A percentile compares a stretch with the other conserved stretches of the same genome.
These are phyloP conservation scores for Cyanistes caeruleus DNA, from an alignment of 2,113 vertebrate species.

Conservation along the genomic window DNA sequence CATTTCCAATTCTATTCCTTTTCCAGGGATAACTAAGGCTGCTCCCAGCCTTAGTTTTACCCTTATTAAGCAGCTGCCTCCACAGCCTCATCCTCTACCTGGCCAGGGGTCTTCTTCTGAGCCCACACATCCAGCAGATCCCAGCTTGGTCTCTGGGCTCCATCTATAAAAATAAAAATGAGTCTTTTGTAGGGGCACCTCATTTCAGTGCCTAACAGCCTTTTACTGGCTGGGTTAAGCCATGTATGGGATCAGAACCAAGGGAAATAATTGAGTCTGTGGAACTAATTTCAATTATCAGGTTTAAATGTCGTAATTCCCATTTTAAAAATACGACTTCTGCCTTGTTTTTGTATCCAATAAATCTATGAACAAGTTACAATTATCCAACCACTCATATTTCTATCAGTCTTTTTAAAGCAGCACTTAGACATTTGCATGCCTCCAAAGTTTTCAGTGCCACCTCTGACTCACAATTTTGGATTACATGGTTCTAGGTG, in stretches of 20 bases:
- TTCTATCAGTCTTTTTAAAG: not conserved
- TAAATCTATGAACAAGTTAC: not conserved
- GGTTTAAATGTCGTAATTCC: not conserved
- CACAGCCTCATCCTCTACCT: not conserved
- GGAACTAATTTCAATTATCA: constrained; percentile 25
- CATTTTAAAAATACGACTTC: not conserved
- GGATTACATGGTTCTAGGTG: not conserved
- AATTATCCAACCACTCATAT: not conserved
- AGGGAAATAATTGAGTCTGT: not conserved
- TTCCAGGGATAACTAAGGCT: rapidly evolving
- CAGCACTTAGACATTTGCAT: not conserved
- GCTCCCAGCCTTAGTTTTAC: not conserved
- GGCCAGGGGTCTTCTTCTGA: not conserved
- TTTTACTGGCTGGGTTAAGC: not conserved
- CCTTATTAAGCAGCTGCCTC: not conserved
- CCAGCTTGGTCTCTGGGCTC: not conserved
- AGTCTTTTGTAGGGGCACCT: not conserved
- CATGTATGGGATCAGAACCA: not conserved
- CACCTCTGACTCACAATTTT: not conserved
- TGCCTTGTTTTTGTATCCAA: not conserved
- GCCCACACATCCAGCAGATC: not conserved
- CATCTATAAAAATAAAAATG: not conserved
- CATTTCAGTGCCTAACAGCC: not conserved
- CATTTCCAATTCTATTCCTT: not conserved
- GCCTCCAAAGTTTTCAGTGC: not conserved